Conservation (phyloP, 2,113 vertebrate species). For the Vombatus ursinus region DNA sequence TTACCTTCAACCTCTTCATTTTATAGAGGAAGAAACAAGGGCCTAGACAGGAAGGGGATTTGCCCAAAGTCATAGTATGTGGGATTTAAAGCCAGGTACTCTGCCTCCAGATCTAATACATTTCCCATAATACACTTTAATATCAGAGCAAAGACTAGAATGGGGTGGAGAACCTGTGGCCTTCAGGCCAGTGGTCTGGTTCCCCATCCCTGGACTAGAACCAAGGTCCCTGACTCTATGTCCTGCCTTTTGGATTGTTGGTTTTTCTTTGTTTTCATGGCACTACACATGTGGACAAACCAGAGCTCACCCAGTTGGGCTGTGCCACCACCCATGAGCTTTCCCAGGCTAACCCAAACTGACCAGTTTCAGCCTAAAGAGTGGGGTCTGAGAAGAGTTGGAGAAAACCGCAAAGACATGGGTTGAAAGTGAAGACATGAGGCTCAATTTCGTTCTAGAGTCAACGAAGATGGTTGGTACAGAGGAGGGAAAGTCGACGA, state of each 20-base stretch:
- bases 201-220: no score
- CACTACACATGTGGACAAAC: accelerated
- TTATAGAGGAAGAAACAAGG: background rate
- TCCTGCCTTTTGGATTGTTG: background rate
- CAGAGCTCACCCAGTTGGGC: background rate
- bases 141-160: background rate
- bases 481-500: background rate
- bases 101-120: background rate
- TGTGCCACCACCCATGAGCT: background rate
- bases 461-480: conserved; percentile 65
- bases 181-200: no score
- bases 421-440: conserved; percentile 66
- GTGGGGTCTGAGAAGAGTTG: conserved; percentile 71
- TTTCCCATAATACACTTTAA: background rate
- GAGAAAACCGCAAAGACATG: conserved; percentile 80
- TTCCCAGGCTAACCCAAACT: conserved; percentile 46
- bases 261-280: background rate
- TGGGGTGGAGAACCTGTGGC: no score
- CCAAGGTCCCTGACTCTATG: background rate
- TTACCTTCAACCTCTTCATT: background rate
- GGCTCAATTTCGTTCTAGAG: conserved; percentile 15
- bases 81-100: background rate
- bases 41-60: background rate
- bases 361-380: conserved; percentile 83
- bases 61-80: background rate